phyloP scores from a whole-genome alignment of 2,113 vertebrate genomes.

The Cephalophus harveyi region DNA sequence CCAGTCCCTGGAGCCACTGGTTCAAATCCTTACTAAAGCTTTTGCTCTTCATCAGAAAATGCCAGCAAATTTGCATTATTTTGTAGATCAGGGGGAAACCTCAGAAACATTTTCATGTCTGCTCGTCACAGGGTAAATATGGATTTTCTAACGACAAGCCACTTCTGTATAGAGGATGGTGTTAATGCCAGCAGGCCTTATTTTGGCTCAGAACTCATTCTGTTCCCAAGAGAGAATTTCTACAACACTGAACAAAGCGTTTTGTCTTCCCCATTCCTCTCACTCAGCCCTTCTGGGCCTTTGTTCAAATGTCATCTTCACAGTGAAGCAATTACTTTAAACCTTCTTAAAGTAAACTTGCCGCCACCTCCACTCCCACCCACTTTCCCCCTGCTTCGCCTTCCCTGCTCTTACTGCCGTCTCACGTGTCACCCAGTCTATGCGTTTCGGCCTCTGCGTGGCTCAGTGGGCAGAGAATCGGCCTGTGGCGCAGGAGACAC shows the following conservation, averaged over 20 bases:
- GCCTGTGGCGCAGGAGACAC: background rate
- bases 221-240: background rate
- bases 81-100: background rate
- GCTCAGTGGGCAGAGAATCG: background rate
- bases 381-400: background rate
- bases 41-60: constrained; percentile 35
- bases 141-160: background rate
- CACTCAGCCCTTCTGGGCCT: background rate
- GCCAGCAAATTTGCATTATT: constrained; percentile 6
- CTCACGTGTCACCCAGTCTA: too few species aligned
- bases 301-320: background rate
- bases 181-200: background rate
- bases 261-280: background rate
- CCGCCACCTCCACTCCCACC: background rate
- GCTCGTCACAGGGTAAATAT: background rate
- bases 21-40: constrained; percentile 51
- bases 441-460: too few species aligned
- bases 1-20: constrained; percentile 26
- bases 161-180: background rate
- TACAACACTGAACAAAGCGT: too few species aligned
- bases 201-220: background rate
- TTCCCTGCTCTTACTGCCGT: too few species aligned
- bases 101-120: background rate
- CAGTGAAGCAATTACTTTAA: background rate
- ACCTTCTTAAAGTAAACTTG: background rate